phyloP scores from a whole-genome alignment of 2,888 invertebrate genomes.

The Pammene aurita region DNA sequence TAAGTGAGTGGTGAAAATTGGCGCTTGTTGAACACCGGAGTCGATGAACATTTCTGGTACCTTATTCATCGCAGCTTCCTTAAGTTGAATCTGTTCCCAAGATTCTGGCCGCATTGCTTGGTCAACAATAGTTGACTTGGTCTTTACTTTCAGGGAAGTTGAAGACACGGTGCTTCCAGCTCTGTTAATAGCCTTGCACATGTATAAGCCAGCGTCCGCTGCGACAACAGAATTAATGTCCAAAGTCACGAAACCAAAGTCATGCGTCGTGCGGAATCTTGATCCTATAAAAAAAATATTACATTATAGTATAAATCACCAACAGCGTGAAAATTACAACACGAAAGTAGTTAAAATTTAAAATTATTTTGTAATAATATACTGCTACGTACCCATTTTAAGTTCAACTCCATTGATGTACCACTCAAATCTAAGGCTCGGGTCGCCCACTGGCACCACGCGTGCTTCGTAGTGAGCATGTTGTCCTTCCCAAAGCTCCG shows the following conservation, averaged over 20 bases:
- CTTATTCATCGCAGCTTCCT: slow-evolving; percentile 96
- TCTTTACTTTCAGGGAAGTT: slow-evolving; percentile 93
- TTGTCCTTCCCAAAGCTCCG: slow-evolving; percentile 95
- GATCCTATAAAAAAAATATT: slow-evolving; percentile 82
- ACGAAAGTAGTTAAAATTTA: too few relatives aligned
- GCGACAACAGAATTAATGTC: slow-evolving; percentile 94
- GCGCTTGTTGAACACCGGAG: slow-evolving; percentile 93
- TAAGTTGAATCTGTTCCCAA: slow-evolving; percentile 95
- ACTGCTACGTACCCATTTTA: slow-evolving; percentile 88
- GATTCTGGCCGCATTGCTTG: slow-evolving; percentile 95
- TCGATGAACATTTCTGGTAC: slow-evolving; percentile 95
- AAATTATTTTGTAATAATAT: background rate
- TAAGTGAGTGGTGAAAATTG: slow-evolving; percentile 97
- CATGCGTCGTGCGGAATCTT: slow-evolving; percentile 94
- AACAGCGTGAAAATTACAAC: background rate
- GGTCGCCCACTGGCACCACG: slow-evolving; percentile 96
- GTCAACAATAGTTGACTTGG: slow-evolving; percentile 90
- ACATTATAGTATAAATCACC: background rate
- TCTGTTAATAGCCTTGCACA: slow-evolving; percentile 96
- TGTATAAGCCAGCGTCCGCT: slow-evolving; percentile 96
- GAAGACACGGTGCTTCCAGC: slow-evolving; percentile 97
- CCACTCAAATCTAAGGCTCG: slow-evolving; percentile 96
- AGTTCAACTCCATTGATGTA: slow-evolving; percentile 96
- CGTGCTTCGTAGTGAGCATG: slow-evolving; percentile 95
- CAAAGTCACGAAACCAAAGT: slow-evolving; percentile 96